phyloP scores from a whole-genome alignment of 2,888 invertebrate genomes.

The Cephus spinipes region DNA sequence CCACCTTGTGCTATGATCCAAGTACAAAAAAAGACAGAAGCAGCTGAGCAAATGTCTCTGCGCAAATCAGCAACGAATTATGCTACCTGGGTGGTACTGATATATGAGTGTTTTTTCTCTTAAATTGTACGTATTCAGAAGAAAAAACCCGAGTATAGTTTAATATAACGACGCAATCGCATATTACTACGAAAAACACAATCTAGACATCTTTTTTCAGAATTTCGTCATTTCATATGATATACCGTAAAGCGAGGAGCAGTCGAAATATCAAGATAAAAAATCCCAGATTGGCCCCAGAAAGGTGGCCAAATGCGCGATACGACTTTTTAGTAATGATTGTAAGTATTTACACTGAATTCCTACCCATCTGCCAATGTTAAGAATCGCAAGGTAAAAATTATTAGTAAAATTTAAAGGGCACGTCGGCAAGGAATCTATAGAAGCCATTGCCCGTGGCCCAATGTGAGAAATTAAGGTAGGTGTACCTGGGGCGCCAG shows the following conservation, averaged over 20 bases:
- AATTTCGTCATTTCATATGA: not conserved
- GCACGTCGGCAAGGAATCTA: not conserved
- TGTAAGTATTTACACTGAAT: not conserved
- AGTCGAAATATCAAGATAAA: too few relatives aligned
- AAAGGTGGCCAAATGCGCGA: not conserved
- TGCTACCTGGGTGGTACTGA: conserved; percentile 50
- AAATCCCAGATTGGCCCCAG: not conserved
- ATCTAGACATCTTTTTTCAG: not conserved
- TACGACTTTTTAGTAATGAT: not conserved
- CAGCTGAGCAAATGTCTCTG: not conserved
- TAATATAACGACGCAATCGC: not conserved
- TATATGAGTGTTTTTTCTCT: not conserved
- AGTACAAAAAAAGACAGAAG: not conserved
- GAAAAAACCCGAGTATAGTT: not conserved
- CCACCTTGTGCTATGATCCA: not conserved
- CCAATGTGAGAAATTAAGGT: not conserved
- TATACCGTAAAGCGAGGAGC: not conserved
- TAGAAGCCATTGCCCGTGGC: not conserved
- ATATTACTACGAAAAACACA: not conserved
- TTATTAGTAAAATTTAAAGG: not conserved
- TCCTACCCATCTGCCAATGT: not conserved
- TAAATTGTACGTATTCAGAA: not conserved
- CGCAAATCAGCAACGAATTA: conserved; percentile 48
- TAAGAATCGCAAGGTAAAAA: not conserved
- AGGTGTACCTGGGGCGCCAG: not conserved